These are phyloP conservation scores for Drosophila eohydei DNA, from an alignment of 2,888 invertebrate species.

Conservation along the genomic window DNA sequence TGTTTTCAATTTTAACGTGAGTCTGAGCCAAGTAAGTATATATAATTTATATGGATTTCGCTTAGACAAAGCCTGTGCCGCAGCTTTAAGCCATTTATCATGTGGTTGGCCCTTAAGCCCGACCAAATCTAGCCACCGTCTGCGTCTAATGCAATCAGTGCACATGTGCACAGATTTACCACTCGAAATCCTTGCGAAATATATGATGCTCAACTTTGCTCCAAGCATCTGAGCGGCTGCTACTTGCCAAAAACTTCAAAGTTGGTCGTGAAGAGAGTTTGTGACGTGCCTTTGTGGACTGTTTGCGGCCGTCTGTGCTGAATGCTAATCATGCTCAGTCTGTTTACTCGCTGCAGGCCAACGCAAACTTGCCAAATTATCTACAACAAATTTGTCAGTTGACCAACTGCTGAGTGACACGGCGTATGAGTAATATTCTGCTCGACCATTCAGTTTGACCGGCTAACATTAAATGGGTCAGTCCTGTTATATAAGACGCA, in stretches of 20 bases:
- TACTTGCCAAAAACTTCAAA: conserved; percentile 17
- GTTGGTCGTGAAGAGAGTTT: conserved; percentile 9
- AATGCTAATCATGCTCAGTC: conserved; percentile 42
- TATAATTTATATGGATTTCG: conserved; percentile 10
- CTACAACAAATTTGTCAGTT: conserved; percentile 27
- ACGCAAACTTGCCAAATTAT: conserved; percentile 33
- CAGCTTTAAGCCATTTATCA: conserved; percentile 61
- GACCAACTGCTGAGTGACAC: conserved; percentile 23
- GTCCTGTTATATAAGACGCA: not conserved
- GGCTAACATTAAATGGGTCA: not conserved
- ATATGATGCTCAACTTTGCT: conserved; percentile 62
- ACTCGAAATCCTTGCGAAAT: conserved; percentile 69
- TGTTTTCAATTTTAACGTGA: conserved; percentile 7
- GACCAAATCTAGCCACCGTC: conserved; percentile 12
- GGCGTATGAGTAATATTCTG: conserved; percentile 34
- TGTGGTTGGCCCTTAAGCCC: conserved; percentile 32
- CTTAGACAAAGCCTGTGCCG: conserved; percentile 5
- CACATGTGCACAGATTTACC: conserved; percentile 70
- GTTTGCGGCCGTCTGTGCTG: conserved; percentile 16
- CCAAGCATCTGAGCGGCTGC: conserved; percentile 21
- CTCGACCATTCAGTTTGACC: not conserved
- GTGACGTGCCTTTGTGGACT: conserved; percentile 38
- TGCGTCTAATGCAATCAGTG: conserved; percentile 59
- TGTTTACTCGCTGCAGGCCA: conserved; percentile 31
- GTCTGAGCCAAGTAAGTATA: not conserved